Evolutionary conservation across 2,113 vertebrate genomes (phyloP), one percentile per base, ranked within the genome.

Genomic region (Rhinolophus ferrumequinum): DNA sequence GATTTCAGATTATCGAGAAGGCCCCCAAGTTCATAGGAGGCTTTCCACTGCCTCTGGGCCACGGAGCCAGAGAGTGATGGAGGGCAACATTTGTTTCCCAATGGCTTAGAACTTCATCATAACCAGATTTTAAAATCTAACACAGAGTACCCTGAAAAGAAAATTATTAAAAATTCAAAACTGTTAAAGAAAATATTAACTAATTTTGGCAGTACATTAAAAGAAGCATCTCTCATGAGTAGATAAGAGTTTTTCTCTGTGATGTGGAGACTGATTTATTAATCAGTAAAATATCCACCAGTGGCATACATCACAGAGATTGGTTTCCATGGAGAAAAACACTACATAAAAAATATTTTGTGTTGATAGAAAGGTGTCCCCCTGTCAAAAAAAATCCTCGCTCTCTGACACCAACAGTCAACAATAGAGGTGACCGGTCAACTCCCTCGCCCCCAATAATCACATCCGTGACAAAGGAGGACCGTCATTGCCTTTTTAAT

Each of bases 151-250:
- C 47, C 16, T n/a, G 70, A 77, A 93, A 92, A 90, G 28, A 64
- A 95, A 84, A 77, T 72, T 89, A n/a, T 70, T 76, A 41, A 96
- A 88, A 82, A 79, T 58, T 67, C 26, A 79, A 18, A 70, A 56
- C 50, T 80, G 30, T 38, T 24, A 47, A 84, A 94, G 72, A 47
- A 66, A 90, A 77, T 73, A 8, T 66, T 87, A 76, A 87, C 35
- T 41, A 18, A 77, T 35, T 72, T 82, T 90, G 80, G 21, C 69
- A 94, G 81, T 60, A 44, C 22, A 7, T 77, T 80, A 58, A 64
- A 87, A 88, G 50, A 82, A 90, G 73, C 47, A 38, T 58, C 54
- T 82, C 44, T 96, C 19, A 13, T 33, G 38, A 92, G 50, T 14
- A 87, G 26, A 52, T 30, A 86, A 30, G 38, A 50, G 13, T 77